Evolutionary conservation across 53 echinoderm and acorn worm genomes (phyloP).

Genomic region (Mesocentrotus franciscanus): DNA sequence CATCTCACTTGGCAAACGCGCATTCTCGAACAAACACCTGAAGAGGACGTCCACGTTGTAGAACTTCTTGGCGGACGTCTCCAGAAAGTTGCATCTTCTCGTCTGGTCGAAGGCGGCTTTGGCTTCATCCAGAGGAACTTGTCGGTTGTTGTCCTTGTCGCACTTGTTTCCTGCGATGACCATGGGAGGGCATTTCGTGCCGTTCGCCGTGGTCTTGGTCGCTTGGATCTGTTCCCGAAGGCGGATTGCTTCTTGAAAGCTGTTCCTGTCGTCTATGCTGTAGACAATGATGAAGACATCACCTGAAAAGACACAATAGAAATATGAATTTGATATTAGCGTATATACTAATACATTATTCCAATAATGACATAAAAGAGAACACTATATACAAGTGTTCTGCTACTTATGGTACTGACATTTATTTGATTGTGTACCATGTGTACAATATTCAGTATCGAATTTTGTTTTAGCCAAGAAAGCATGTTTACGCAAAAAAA

Average conservation of each 20-base stretch:
- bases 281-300: conserved; percentile 97
- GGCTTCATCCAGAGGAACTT: conserved; percentile 78
- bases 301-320: conserved; percentile 68
- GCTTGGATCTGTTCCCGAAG: conserved; percentile 91
- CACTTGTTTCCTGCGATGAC: conserved; percentile 84
- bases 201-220: conserved; percentile 84
- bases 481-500: neutral
- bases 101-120: conserved; percentile 67
- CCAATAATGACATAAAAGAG: neutral
- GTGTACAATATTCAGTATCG: neutral
- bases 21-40: conserved; percentile 73
- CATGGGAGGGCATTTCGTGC: conserved; percentile 81
- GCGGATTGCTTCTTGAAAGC: conserved; percentile 88
- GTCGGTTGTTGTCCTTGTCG: conserved; percentile 65
- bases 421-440: neutral
- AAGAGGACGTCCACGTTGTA: conserved; percentile 77
- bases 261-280: conserved; percentile 91
- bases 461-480: neutral
- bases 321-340: neutral
- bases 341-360: no score
- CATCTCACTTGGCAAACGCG: conserved; percentile 82
- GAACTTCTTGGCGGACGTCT: conserved; percentile 78
- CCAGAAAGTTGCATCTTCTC: conserved; percentile 72
- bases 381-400: neutral
- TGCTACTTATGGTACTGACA: no score